Percentiles rank a stretch among this genome's conserved stretches.
These are phyloP conservation scores for Diploscapter pachys DNA, from an alignment of 1,140 invertebrate genomes.

Conservation along the genomic window DNA sequence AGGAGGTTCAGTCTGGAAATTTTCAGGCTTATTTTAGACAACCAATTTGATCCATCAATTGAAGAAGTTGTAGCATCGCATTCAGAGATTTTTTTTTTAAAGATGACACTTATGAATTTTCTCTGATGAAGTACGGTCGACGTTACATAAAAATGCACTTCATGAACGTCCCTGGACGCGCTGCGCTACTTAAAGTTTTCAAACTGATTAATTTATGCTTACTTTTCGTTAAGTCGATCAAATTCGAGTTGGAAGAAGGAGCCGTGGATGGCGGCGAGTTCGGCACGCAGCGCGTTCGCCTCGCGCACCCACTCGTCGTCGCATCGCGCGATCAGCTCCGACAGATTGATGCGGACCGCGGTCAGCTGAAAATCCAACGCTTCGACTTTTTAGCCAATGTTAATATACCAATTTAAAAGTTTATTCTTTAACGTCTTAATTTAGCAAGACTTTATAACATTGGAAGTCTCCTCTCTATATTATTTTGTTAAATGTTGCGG, in stretches of 20 bases:
- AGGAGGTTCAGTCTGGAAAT: slow-evolving; percentile 29
- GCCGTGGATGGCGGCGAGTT: slow-evolving; percentile 37
- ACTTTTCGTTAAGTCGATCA: slow-evolving; percentile 39
- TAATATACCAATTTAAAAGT: background rate
- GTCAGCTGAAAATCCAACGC: slow-evolving; percentile 16
- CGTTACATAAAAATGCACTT: too few relatives aligned
- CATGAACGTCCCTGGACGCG: too few relatives aligned
- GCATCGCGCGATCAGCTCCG: slow-evolving; percentile 23
- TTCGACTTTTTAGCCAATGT: background rate
- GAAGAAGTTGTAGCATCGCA: background rate
- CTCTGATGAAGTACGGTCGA: too few relatives aligned
- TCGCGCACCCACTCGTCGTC: slow-evolving; percentile 31
- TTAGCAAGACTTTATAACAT: too few relatives aligned
- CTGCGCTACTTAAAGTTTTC: background rate
- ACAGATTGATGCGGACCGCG: slow-evolving; percentile 26
- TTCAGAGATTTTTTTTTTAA: background rate
- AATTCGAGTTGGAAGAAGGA: slow-evolving; percentile 40
- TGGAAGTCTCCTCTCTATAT: too few relatives aligned
- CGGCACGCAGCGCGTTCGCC: slow-evolving; percentile 22
- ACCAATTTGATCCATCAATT: background rate
- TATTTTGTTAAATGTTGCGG: too few relatives aligned
- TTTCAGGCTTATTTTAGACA: background rate
- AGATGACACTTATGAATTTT: background rate
- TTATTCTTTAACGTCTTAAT: background rate
- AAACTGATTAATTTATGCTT: background rate